Evolutionary conservation across 2,797 vertebrate genomes (phyloP).

Genomic region (Pipistrellus kuhlii): DNA sequence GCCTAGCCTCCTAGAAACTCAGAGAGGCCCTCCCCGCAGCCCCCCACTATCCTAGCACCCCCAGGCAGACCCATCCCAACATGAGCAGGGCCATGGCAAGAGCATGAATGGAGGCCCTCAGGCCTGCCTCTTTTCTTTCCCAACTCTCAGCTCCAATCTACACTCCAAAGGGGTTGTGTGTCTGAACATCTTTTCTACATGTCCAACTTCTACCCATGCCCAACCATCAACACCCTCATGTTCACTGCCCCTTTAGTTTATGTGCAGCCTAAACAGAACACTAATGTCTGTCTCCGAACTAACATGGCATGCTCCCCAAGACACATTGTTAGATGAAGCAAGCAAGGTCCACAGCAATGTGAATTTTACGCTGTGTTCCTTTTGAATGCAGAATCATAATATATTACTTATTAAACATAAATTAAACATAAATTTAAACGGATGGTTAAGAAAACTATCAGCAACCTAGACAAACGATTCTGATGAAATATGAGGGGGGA

Average conservation of each 20-base stretch:
- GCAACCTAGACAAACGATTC: not conserved
- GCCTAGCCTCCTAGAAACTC: not conserved
- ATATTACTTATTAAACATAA: not conserved
- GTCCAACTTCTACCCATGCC: not conserved
- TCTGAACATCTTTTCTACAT: not conserved
- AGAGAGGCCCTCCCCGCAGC: not conserved
- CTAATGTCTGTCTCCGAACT: not conserved
- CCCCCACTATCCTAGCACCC: not conserved
- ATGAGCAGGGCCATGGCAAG: not conserved
- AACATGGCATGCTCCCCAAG: rapidly evolving
- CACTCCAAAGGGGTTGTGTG: not conserved
- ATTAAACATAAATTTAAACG: not conserved
- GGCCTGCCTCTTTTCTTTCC: not conserved
- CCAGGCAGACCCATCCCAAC: not conserved
- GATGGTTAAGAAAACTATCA: not conserved
- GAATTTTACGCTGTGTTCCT: not conserved
- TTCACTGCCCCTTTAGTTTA: not conserved
- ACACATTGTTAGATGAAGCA: not conserved
- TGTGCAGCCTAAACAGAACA: too few species aligned
- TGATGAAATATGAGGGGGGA: not conserved
- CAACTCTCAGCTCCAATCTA: not conserved
- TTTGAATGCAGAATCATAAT: not conserved
- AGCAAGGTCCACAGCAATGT: not conserved
- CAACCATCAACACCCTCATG: not conserved
- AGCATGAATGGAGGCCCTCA: not conserved